These are phyloP conservation scores for Acrocera orbiculus DNA, from an alignment of 2,888 invertebrate species.

Conservation along the genomic window DNA sequence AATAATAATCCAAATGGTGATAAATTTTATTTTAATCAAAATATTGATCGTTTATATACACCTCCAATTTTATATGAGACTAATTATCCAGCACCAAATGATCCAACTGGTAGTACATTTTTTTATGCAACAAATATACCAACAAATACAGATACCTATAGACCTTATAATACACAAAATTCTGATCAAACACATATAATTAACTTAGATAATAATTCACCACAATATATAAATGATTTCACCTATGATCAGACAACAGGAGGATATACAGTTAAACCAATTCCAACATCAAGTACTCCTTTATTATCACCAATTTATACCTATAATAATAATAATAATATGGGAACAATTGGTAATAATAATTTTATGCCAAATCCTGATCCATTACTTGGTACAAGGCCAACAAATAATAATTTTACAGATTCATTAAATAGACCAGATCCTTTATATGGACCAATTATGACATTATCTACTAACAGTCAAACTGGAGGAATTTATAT, in stretches of 20 bases:
- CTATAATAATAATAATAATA: neutral
- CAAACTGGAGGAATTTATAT: conserved; percentile 1
- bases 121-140: conserved; percentile 29
- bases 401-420: too few species aligned
- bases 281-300: conserved; percentile 9
- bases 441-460: too few species aligned
- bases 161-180: conserved; percentile 15
- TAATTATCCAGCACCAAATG: conserved; percentile 29
- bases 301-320: neutral
- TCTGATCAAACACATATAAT: too few species aligned
- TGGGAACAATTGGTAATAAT: neutral
- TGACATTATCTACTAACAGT: too few species aligned
- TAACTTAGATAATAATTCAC: conserved; percentile 15
- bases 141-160: conserved; percentile 23
- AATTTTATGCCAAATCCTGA: neutral
- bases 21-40: conserved; percentile 27
- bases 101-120: conserved; percentile 24
- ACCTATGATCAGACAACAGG: conserved; percentile 30
- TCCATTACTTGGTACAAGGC: too few species aligned
- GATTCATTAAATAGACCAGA: too few species aligned
- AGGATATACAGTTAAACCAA: conserved; percentile 14
- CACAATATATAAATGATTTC: conserved; percentile 26
- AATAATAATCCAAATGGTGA: conserved; percentile 14
- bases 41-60: conserved; percentile 27
- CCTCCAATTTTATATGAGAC: conserved; percentile 29